Evolutionary conservation across 2,888 invertebrate genomes (phyloP).

Genomic region (Actias luna): DNA sequence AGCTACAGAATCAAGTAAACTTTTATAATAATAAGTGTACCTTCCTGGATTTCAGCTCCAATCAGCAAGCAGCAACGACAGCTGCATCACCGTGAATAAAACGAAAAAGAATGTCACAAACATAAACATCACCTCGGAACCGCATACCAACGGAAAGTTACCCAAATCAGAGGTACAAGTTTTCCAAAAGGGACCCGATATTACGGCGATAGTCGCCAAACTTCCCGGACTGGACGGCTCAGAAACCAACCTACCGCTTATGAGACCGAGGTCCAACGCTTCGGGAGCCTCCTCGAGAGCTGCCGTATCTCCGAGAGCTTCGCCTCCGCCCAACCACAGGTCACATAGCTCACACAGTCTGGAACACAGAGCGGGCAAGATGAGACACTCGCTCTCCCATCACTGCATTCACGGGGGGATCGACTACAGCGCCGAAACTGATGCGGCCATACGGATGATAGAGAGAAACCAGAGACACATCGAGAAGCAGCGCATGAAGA

Average conservation of each 20-base stretch:
- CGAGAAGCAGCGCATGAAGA: slow-evolving; percentile 79
- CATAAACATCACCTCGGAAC: slow-evolving; percentile 85
- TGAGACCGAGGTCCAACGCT: slow-evolving; percentile 79
- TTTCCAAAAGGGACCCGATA: slow-evolving; percentile 91
- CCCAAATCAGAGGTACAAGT: slow-evolving; percentile 83
- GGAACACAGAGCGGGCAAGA: slow-evolving; percentile 67
- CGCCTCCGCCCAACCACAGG: slow-evolving; percentile 56
- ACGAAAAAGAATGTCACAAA: slow-evolving; percentile 86
- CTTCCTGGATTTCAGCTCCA: slow-evolving; percentile 51
- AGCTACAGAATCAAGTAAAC: neutral
- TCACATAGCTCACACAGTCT: slow-evolving; percentile 73
- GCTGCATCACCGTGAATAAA: slow-evolving; percentile 80
- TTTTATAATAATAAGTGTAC: neutral
- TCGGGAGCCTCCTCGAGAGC: slow-evolving; percentile 82
- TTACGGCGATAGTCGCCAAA: slow-evolving; percentile 87
- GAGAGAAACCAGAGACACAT: slow-evolving; percentile 82
- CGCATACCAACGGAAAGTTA: slow-evolving; percentile 58
- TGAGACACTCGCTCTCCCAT: slow-evolving; percentile 72
- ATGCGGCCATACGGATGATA: slow-evolving; percentile 80
- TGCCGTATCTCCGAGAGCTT: slow-evolving; percentile 59
- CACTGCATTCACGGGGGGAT: slow-evolving; percentile 69
- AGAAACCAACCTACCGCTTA: slow-evolving; percentile 64
- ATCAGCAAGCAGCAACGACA: slow-evolving; percentile 64
- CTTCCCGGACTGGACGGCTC: slow-evolving; percentile 80
- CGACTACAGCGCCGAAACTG: slow-evolving; percentile 83